A percentile compares a stretch with the other conserved stretches of the same genome.
Evolutionary conservation across 1,140 invertebrate species (phyloP).

Genomic region (Olivierus martensii): DNA sequence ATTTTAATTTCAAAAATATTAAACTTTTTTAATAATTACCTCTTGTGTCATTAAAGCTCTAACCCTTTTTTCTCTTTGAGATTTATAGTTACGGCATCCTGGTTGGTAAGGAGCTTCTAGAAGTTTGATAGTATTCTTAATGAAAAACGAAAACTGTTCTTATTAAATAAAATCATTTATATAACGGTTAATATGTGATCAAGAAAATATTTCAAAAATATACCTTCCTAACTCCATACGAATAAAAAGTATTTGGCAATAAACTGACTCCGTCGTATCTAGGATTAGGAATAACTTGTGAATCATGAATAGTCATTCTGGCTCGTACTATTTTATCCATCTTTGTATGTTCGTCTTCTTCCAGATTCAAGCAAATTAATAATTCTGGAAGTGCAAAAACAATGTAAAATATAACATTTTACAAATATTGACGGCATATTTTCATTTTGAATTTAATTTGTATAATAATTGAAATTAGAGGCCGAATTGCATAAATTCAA

Average conservation of each 20-base stretch:
- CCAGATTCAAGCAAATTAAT: conserved; percentile 6
- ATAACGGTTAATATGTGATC: too few relatives aligned
- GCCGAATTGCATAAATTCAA: too few relatives aligned
- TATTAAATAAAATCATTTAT: not conserved
- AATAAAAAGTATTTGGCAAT: conserved; percentile 6
- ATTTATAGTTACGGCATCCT: conserved; percentile 11
- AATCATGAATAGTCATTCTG: conserved; percentile 7
- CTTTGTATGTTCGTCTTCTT: conserved; percentile 1
- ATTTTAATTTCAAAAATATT: not conserved
- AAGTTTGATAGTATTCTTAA: conserved; percentile 5
- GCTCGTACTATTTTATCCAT: conserved; percentile 6
- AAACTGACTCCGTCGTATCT: conserved; percentile 12
- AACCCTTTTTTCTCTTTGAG: conserved; percentile 2
- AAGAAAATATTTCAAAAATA: too few relatives aligned
- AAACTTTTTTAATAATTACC: not conserved
- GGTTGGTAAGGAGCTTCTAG: conserved; percentile 12
- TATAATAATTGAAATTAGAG: too few relatives aligned
- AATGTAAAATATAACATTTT: not conserved
- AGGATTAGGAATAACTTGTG: conserved; percentile 10
- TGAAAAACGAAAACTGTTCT: not conserved
- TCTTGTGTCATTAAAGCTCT: conserved; percentile 8
- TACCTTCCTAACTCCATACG: conserved; percentile 12
- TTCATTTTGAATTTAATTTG: not conserved
- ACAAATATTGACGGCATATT: not conserved
- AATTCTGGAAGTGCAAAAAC: not conserved